These are phyloP conservation scores for Melanotaenia pygmaea DNA, from an alignment of 2,797 vertebrate genomes.

Conservation along the genomic window DNA sequence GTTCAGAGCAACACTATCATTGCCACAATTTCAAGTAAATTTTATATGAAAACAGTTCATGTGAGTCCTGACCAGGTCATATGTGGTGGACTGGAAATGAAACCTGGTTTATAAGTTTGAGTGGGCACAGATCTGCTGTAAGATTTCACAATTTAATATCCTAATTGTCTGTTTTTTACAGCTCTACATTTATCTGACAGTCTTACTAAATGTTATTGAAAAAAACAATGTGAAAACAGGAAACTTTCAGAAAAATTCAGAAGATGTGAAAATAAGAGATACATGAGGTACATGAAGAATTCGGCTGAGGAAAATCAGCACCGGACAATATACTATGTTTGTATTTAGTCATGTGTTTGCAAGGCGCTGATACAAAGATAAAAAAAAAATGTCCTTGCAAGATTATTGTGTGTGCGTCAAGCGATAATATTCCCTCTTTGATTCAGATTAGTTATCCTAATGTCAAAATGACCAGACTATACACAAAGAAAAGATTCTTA, in stretches of 20 bases:
- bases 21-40: not conserved
- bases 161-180: not conserved
- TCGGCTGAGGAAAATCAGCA: too few relatives aligned
- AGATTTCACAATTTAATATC: not conserved
- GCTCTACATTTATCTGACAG: not conserved
- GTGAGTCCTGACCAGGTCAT: not conserved
- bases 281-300: not conserved
- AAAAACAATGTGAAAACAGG: not conserved
- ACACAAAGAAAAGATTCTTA: too few relatives aligned
- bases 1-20: not conserved
- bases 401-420: not conserved
- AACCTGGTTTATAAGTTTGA: not conserved
- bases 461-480: slow-evolving; percentile 23
- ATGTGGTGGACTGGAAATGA: not conserved
- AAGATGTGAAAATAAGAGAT: too few relatives aligned
- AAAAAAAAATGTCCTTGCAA: slow-evolving; percentile 16
- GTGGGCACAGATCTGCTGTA: not conserved
- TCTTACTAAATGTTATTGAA: not conserved
- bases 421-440: not conserved
- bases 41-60: not conserved
- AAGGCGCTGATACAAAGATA: not conserved
- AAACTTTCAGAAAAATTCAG: not conserved
- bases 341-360: not conserved
- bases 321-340: not conserved
- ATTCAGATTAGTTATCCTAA: not conserved